Evolutionary conservation across 2,888 invertebrate genomes (phyloP).

Genomic region (Buathra laborator): DNA sequence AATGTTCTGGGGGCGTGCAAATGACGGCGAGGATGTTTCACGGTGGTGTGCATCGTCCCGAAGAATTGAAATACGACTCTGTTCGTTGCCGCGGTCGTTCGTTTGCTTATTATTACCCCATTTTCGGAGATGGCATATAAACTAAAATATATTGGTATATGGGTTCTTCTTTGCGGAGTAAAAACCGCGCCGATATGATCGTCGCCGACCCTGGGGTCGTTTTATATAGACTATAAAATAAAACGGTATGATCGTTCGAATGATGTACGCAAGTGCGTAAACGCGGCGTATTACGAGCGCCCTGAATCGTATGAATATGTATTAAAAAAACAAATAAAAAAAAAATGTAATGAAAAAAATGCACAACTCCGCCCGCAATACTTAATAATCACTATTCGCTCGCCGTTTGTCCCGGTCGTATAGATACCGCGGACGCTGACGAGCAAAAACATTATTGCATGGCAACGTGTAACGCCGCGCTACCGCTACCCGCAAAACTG

Average conservation of each 20-base stretch:
- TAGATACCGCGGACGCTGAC: background rate
- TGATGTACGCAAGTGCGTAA: constrained; percentile 33
- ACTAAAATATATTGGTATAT: background rate
- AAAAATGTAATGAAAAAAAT: background rate
- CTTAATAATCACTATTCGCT: constrained; percentile 41
- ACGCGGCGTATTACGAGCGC: constrained; percentile 19
- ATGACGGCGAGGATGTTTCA: constrained; percentile 1
- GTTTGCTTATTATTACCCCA: constrained; percentile 44
- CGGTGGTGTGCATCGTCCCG: constrained; percentile 3
- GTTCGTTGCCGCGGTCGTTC: constrained; percentile 9
- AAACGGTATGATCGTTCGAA: constrained; percentile 10
- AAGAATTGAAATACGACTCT: constrained; percentile 51
- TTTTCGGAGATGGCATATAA: constrained; percentile 10
- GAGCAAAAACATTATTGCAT: constrained; percentile 49
- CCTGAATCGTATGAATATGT: background rate
- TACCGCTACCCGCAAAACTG: constrained; percentile 29
- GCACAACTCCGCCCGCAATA: constrained; percentile 17
- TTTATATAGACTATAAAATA: constrained; percentile 33
- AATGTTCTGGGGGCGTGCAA: constrained; percentile 25
- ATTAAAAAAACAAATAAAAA: background rate
- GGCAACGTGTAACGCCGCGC: constrained; percentile 35
- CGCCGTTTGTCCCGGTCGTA: background rate
- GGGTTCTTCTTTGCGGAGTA: background rate
- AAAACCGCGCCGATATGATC: constrained; percentile 13
- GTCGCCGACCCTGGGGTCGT: background rate